Conservation (phyloP, 2,113 vertebrate species). For the Reinhardtius hippoglossoides region DNA sequence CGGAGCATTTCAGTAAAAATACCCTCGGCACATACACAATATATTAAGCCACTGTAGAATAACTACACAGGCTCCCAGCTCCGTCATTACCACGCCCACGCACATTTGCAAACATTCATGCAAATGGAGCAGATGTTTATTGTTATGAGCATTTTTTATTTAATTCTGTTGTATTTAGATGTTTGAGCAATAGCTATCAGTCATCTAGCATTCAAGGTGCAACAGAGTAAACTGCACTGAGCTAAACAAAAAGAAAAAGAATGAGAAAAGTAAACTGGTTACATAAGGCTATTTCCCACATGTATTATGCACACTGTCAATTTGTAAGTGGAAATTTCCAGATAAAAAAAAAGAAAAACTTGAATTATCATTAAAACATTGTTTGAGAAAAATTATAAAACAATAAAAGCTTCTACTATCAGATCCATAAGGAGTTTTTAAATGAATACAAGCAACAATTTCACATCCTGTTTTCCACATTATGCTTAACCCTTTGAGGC, state of each 20-base stretch:
- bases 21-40: background rate
- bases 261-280: background rate
- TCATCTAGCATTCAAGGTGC: constrained; percentile 4
- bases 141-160: constrained; percentile 24
- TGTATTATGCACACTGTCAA: background rate
- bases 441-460: background rate
- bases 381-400: background rate
- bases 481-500: background rate
- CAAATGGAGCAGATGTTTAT: constrained; percentile 43
- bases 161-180: constrained; percentile 19
- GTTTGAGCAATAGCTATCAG: constrained; percentile 5
- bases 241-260: background rate
- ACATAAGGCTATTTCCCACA: background rate
- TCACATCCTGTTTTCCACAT: background rate
- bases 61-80: background rate
- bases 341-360: background rate
- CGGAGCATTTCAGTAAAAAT: background rate
- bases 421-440: background rate
- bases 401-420: background rate
- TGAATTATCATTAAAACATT: background rate
- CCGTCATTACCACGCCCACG: constrained; percentile 26
- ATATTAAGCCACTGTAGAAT: background rate
- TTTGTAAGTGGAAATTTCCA: background rate
- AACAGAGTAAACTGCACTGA: background rate
- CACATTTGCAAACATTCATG: background rate